Evolutionary conservation across 2,797 vertebrate genomes (phyloP).

Genomic region (Thunnus albacares): DNA sequence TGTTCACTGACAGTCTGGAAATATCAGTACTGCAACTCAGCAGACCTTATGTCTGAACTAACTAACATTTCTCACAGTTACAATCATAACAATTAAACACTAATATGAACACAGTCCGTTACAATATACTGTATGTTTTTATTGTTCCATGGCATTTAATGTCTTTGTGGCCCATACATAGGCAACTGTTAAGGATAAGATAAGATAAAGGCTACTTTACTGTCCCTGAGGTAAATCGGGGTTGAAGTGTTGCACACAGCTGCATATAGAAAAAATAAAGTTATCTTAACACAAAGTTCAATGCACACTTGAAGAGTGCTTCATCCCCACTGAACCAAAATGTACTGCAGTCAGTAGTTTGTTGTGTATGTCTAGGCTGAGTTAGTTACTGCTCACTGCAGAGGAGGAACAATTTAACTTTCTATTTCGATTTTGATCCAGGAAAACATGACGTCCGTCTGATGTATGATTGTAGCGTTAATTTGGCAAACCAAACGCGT

Average conservation of each 20-base stretch:
- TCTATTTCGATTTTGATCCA: slow-evolving; percentile 60
- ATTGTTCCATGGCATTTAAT: background rate
- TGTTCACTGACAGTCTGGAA: too few relatives aligned
- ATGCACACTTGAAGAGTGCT: too few relatives aligned
- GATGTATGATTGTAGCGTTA: background rate
- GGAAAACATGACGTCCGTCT: slow-evolving; percentile 47
- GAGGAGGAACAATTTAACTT: slow-evolving; percentile 47
- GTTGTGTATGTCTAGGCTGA: too few relatives aligned
- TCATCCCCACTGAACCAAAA: background rate
- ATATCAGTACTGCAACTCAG: too few relatives aligned
- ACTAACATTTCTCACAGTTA: too few relatives aligned
- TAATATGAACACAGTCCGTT: too few relatives aligned
- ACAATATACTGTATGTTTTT: background rate
- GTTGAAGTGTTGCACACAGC: too few relatives aligned
- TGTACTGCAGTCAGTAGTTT: background rate
- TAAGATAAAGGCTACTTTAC: background rate
- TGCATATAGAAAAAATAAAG: too few relatives aligned
- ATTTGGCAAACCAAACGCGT: background rate
- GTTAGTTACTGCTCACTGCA: background rate
- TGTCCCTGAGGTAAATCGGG: background rate
- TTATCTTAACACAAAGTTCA: background rate
- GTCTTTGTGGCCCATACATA: background rate
- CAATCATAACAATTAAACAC: too few relatives aligned
- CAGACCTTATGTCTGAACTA: too few relatives aligned
- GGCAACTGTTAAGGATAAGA: too few relatives aligned